A percentile compares a stretch with the other conserved stretches of the same genome.
These are phyloP conservation scores for Oryzias javanicus DNA, from an alignment of 2,113 vertebrate species.

Conservation along the genomic window DNA sequence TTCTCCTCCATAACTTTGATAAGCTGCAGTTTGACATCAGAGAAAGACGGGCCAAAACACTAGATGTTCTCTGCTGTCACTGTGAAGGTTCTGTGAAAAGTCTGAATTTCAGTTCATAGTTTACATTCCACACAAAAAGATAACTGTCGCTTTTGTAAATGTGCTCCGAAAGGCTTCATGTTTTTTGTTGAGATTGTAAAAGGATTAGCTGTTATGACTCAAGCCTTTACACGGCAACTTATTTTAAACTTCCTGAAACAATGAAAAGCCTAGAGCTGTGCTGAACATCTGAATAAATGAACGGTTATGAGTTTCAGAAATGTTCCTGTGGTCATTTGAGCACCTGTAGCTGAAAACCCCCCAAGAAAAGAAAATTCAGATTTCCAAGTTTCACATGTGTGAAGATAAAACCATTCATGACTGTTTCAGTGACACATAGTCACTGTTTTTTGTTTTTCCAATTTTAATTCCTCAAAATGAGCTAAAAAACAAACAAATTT, in stretches of 20 bases:
- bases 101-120: not conserved
- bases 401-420: too few species aligned
- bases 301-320: not conserved
- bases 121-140: not conserved
- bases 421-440: too few species aligned
- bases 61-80: not conserved
- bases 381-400: too few species aligned
- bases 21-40: not conserved
- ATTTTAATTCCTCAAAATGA: too few species aligned
- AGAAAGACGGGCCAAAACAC: not conserved
- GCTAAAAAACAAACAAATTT: not conserved
- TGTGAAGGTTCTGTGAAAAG: not conserved
- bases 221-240: too few species aligned
- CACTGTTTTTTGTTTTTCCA: too few species aligned
- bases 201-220: not conserved
- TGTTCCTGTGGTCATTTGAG: not conserved
- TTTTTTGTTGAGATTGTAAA: not conserved
- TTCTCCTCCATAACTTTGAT: not conserved
- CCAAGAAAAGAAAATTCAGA: too few species aligned
- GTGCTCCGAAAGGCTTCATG: not conserved
- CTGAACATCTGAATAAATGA: constrained; percentile 1
- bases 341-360: not conserved
- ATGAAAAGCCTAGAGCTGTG: constrained; percentile 1
- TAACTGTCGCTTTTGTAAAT: not conserved
- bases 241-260: not conserved